These are phyloP conservation scores for Syrista parreyssii DNA, from an alignment of 2,888 invertebrate genomes.

Conservation along the genomic window DNA sequence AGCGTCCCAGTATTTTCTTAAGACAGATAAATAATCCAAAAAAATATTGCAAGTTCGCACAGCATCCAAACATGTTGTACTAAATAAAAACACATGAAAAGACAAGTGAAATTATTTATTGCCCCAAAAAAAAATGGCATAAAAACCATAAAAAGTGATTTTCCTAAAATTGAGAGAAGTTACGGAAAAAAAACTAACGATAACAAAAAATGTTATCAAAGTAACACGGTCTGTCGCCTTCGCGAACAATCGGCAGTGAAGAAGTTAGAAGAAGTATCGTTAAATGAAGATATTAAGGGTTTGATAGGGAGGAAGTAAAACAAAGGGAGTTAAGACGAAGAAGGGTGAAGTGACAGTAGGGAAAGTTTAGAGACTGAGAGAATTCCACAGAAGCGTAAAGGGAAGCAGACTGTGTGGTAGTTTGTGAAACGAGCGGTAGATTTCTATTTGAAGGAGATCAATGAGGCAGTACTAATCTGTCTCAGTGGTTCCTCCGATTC, in stretches of 20 bases:
- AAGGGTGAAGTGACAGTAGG: neutral
- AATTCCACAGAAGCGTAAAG: neutral
- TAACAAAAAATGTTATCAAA: neutral
- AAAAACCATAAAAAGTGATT: neutral
- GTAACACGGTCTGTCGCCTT: neutral
- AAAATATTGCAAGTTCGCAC: neutral
- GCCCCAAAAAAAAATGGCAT: neutral
- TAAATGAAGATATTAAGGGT: neutral
- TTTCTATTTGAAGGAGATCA: neutral
- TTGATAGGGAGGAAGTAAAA: neutral
- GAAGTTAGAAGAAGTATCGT: neutral
- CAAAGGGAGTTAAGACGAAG: neutral
- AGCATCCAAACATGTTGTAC: neutral
- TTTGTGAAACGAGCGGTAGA: neutral
- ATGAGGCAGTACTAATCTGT: neutral
- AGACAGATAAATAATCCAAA: neutral
- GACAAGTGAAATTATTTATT: no score
- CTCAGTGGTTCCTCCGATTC: neutral
- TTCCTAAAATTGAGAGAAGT: neutral
- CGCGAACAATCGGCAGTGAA: neutral
- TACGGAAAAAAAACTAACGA: neutral
- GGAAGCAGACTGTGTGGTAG: neutral
- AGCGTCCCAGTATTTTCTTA: neutral
- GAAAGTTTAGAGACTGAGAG: neutral
- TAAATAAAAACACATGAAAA: neutral